Conservation (phyloP, 2,888 invertebrate species). For the Ormyrus pomaceus region DNA sequence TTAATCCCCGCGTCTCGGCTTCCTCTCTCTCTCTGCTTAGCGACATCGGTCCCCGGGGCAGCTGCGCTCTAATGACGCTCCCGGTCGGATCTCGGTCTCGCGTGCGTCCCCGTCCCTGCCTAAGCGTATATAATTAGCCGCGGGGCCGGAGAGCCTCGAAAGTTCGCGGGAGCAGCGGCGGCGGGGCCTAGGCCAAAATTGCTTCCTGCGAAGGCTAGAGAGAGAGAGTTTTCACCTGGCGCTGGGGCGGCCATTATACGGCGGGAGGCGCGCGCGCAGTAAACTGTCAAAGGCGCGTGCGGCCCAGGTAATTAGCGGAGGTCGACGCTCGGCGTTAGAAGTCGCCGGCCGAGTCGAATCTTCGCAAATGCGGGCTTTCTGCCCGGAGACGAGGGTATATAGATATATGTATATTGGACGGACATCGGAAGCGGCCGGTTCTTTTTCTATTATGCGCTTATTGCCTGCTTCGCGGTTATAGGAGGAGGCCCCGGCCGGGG, state of each 20-base stretch:
- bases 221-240: conserved; percentile 52
- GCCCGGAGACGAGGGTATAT: neutral
- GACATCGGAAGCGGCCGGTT: conserved; percentile 34
- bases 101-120: conserved; percentile 59
- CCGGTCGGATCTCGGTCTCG: conserved; percentile 56
- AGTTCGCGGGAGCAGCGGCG: conserved; percentile 6
- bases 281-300: conserved; percentile 43
- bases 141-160: neutral
- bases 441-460: neutral
- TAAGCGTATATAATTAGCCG: conserved; percentile 66
- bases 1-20: too few species aligned
- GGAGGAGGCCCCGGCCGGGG: too few species aligned
- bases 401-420: conserved; percentile 10
- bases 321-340: conserved; percentile 29
- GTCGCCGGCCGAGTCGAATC: conserved; percentile 46
- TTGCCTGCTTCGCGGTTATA: too few species aligned
- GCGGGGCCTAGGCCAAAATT: conserved; percentile 62
- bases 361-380: conserved; percentile 3
- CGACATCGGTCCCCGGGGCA: conserved; percentile 51
- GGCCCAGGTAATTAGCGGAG: conserved; percentile 33
- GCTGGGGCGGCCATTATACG: conserved; percentile 34
- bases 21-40: too few species aligned
- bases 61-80: too few species aligned
- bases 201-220: conserved; percentile 62
- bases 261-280: conserved; percentile 1